Base-by-base conservation (phyloP, 2,888 invertebrate genomes). In the Hyalella azteca region DNA sequence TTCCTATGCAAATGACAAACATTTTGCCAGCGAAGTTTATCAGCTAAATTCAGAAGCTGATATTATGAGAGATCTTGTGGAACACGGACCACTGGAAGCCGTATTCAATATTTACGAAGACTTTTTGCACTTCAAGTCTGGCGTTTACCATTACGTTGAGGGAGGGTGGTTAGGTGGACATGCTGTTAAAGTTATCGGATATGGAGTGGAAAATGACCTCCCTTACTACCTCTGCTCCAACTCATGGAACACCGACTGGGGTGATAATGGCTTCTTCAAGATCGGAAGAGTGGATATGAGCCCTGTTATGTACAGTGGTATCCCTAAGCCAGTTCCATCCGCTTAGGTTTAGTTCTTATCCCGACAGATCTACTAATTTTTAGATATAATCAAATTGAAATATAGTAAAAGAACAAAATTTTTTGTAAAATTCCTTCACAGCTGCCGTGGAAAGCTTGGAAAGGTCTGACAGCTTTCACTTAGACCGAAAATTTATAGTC, bases 161-260 rank as follows among this genome's bases (percentile, higher is more conserved):
- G 96, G 96, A 7, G 89, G 90, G n/a, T 90, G 89, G 40, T 89
- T 95, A 3, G 96, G 96, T 40, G 95, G 95, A 0, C 96, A 96
- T 88, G 96, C 96, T 39, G 92, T 96, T 78, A 93, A 93, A 87
- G 93, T 96, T 77, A 88, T 96, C 73, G 96, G 97, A n/a, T 97
- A 95, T 94, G 96, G 97, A 59, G 91, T 91, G 0, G 90, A 90
- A 85, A 93, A 95, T 84, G 91, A 91, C 13, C 91, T 90, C 78
- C 93, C 93, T 73, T 97, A 95, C 88, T 97, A 96, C 96, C 90
- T 95, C 29, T 91, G 95, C 85, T 95, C 94, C 78, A 97, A 97
- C 89, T 95, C 95, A 0, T 97, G 96, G 96, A 96, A 97, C 89
- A 90, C 91, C 0, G 96, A 96, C 88, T 97, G 96, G 96, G 96